Evolutionary conservation across 30 jellyfish, hydroid and myxozoan species (phyloP).

Genomic region (Aurelia sp.): DNA sequence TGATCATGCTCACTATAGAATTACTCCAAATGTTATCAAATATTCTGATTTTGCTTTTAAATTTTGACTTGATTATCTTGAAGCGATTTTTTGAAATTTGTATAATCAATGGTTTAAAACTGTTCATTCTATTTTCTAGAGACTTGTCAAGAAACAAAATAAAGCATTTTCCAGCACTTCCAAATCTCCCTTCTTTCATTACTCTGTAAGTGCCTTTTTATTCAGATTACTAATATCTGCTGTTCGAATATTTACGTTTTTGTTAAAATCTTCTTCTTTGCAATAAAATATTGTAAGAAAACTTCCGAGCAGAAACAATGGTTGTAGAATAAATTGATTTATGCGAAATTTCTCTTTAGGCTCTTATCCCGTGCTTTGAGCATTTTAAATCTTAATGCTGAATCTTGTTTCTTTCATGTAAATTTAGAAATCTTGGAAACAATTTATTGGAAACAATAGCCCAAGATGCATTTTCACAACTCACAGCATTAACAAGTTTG

Average conservation of each 20-base stretch:
- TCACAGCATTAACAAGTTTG: constrained; percentile 67
- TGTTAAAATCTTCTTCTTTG: too few relatives aligned
- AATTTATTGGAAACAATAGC: constrained; percentile 63
- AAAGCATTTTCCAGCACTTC: constrained; percentile 57
- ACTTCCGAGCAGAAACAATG: too few relatives aligned
- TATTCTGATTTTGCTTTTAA: background rate
- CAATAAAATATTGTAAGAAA: too few relatives aligned
- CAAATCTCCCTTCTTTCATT: constrained; percentile 22
- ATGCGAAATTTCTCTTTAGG: too few relatives aligned
- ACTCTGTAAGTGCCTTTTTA: constrained; percentile 34
- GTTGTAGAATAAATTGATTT: too few relatives aligned
- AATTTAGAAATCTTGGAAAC: constrained; percentile 43
- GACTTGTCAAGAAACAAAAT: constrained; percentile 55
- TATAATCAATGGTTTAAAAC: too few relatives aligned
- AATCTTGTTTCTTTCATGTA: too few relatives aligned
- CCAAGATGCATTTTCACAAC: constrained; percentile 61
- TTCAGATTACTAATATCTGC: background rate
- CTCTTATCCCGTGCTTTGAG: too few relatives aligned
- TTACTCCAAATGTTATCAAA: background rate
- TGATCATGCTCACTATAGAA: background rate
- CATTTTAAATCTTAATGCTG: too few relatives aligned
- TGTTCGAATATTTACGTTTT: background rate
- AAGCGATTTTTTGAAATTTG: too few relatives aligned
- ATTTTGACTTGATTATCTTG: too few relatives aligned
- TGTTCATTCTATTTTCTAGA: constrained; percentile 13